Conservation (phyloP, 1,140 invertebrate species). For the Drosophila seguyi region DNA sequence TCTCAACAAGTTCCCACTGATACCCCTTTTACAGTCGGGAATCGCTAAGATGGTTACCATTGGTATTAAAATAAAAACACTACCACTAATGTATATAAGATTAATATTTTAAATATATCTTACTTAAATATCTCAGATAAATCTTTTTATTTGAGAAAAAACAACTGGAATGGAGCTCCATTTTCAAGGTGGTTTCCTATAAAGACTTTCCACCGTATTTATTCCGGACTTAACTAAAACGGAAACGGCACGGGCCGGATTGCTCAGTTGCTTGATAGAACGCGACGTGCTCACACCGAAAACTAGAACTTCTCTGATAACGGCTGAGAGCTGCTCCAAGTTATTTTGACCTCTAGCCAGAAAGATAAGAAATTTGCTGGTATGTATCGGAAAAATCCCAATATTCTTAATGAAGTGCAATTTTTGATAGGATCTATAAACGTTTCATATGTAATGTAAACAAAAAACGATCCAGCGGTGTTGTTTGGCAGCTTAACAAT, state of each 20-base stretch:
- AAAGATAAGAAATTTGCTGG: slow-evolving; percentile 50
- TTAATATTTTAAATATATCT: neutral
- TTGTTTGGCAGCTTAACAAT: neutral
- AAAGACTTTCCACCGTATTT: slow-evolving; percentile 20
- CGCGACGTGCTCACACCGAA: slow-evolving; percentile 57
- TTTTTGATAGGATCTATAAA: neutral
- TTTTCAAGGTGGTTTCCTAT: neutral
- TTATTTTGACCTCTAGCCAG: slow-evolving; percentile 54
- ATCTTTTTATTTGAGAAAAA: neutral
- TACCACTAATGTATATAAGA: no score
- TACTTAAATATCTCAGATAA: neutral
- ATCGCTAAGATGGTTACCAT: neutral
- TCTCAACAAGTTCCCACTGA: slow-evolving; percentile 26
- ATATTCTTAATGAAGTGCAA: slow-evolving; percentile 17
- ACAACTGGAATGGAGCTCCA: neutral
- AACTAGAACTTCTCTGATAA: slow-evolving; percentile 50
- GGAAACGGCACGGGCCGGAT: slow-evolving; percentile 48
- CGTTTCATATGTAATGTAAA: neutral
- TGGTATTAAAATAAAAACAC: no score
- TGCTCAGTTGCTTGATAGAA: slow-evolving; percentile 61
- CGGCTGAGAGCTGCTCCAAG: slow-evolving; percentile 12
- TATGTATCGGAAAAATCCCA: slow-evolving; percentile 27
- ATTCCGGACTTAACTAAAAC: slow-evolving; percentile 62
- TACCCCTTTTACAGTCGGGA: slow-evolving; percentile 8
- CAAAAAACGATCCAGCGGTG: neutral